These are phyloP conservation scores for Nephrotoma appendiculata DNA, from an alignment of 2,888 invertebrate genomes.

Conservation along the genomic window DNA sequence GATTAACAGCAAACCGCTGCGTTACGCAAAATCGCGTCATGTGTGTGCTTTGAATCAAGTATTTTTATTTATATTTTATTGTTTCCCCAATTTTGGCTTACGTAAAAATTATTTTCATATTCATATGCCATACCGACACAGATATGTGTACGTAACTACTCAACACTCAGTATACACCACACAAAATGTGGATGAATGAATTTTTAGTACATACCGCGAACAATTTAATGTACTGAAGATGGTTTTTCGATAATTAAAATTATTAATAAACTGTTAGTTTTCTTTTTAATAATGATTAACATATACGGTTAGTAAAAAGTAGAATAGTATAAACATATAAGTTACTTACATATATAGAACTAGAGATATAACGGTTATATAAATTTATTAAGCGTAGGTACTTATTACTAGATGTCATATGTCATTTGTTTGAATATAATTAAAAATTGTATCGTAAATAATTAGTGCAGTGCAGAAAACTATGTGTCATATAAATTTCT, in stretches of 20 bases:
- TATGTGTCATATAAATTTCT: too few species aligned
- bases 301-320: neutral
- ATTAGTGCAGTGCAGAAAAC: neutral
- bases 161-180: neutral
- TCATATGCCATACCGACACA: neutral
- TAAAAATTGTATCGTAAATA: neutral
- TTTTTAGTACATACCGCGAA: neutral
- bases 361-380: neutral
- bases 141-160: neutral
- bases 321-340: neutral
- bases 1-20: neutral
- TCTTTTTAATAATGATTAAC: neutral
- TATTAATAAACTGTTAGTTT: neutral
- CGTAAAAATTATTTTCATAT: neutral
- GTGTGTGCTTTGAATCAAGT: neutral
- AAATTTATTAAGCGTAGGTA: neutral
- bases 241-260: neutral
- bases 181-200: neutral
- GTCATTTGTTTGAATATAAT: neutral
- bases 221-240: neutral
- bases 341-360: neutral
- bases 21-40: neutral
- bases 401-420: neutral
- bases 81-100: neutral
- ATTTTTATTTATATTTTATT: neutral